Conservation (phyloP, 2,888 invertebrate genomes). For the Xylota sylvarum region DNA sequence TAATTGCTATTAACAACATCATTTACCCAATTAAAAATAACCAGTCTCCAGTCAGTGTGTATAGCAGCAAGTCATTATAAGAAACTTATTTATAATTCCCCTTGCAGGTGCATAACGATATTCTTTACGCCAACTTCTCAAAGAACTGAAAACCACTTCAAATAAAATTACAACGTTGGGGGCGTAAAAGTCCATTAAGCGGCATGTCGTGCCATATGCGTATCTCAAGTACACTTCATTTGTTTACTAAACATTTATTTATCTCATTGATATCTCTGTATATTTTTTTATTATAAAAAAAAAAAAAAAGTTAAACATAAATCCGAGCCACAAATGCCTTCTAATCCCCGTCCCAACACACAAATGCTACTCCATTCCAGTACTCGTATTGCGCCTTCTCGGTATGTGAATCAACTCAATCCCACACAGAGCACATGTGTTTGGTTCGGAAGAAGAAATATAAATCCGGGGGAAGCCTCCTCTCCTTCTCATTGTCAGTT, state of each 20-base stretch:
- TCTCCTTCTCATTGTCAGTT: conserved; percentile 24
- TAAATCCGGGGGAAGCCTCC: conserved; percentile 52
- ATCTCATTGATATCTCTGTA: conserved; percentile 48
- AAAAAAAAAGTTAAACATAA: conserved; percentile 34
- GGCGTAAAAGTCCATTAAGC: conserved; percentile 12
- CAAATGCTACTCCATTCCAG: conserved; percentile 41
- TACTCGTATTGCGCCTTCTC: neutral
- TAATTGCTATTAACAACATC: conserved; percentile 15
- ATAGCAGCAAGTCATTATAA: neutral
- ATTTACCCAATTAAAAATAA: neutral
- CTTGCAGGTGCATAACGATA: conserved; percentile 12
- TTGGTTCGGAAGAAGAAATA: conserved; percentile 26
- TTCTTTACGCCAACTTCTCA: neutral
- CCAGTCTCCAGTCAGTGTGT: neutral
- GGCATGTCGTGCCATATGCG: conserved; percentile 33
- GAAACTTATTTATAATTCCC: neutral
- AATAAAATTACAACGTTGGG: conserved; percentile 1
- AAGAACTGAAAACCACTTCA: conserved; percentile 17
- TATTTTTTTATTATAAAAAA: neutral
- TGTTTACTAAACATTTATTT: conserved; percentile 64
- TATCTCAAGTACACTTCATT: conserved; percentile 43
- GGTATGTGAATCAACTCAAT: conserved; percentile 46
- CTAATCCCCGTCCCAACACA: conserved; percentile 48
- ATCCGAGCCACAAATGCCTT: conserved; percentile 43
- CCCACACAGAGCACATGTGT: conserved; percentile 47